Percentiles rank a stretch among this genome's conserved stretches.
Conservation (phyloP, 2,888 invertebrate species). For the Portevinia maculata region DNA sequence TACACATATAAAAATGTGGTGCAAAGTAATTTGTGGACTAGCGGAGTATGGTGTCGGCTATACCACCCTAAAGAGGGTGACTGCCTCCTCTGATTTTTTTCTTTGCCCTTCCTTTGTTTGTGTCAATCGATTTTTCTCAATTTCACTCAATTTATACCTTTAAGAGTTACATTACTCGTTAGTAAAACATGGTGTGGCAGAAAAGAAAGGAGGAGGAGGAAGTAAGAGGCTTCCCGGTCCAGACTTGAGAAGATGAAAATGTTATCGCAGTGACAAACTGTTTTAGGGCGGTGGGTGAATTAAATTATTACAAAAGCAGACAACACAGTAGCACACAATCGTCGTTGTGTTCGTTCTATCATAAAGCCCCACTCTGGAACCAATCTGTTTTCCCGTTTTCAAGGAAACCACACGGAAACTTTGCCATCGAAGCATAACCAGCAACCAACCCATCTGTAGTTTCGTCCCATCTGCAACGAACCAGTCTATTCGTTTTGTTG, state of each 20-base stretch:
- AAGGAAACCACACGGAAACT: conserved; percentile 65
- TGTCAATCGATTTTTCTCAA: conserved; percentile 72
- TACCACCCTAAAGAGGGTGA: conserved; percentile 17
- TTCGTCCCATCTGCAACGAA: background rate
- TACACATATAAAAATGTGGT: conserved; percentile 32
- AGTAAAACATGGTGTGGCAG: conserved; percentile 46
- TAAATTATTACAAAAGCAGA: conserved; percentile 64
- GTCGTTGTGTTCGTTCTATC: conserved; percentile 20
- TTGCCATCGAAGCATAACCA: conserved; percentile 64
- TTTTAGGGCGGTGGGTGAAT: conserved; percentile 36
- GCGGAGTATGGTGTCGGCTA: background rate
- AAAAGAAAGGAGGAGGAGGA: conserved; percentile 6
- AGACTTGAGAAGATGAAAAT: conserved; percentile 13
- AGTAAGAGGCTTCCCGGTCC: background rate
- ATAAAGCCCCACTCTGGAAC: conserved; percentile 39
- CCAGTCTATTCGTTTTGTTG: conserved; percentile 1
- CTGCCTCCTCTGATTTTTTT: conserved; percentile 24
- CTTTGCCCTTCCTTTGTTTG: conserved; percentile 32
- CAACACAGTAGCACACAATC: conserved; percentile 37
- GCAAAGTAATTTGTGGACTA: conserved; percentile 67
- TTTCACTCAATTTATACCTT: conserved; percentile 63
- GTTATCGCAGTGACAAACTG: conserved; percentile 60
- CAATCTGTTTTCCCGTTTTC: conserved; percentile 65
- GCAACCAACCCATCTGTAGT: conserved; percentile 51
- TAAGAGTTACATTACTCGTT: conserved; percentile 47